phyloP scores from a whole-genome alignment of 2,113 vertebrate species.

The Nothobranchius furzeri region DNA sequence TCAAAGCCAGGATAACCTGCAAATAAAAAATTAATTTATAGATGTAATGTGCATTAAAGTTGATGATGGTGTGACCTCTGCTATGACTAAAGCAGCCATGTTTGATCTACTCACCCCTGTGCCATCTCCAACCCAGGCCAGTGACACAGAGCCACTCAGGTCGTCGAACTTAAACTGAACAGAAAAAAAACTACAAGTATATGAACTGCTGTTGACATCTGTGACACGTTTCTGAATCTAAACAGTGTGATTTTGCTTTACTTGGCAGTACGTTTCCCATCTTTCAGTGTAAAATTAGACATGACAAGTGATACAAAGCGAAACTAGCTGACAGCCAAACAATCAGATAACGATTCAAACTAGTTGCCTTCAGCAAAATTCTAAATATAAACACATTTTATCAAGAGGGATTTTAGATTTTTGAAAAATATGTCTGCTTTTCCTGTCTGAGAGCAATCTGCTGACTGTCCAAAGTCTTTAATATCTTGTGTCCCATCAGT shows the following conservation, averaged over 20 bases:
- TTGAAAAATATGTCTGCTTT: constrained; percentile 14
- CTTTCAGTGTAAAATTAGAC: not conserved
- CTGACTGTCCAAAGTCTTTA: constrained; percentile 2
- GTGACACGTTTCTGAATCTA: not conserved
- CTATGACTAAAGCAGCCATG: not conserved
- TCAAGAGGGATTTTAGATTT: not conserved
- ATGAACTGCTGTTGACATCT: not conserved
- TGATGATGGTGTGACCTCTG: not conserved
- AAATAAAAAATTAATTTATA: constrained; percentile 11
- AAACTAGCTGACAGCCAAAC: not conserved
- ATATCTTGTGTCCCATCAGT: constrained; percentile 1
- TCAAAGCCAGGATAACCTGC: constrained; percentile 90
- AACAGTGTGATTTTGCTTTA: constrained; percentile 10
- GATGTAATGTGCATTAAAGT: not conserved
- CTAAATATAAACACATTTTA: not conserved
- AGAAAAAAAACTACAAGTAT: not conserved
- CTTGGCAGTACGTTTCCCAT: not conserved
- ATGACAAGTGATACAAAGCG: not conserved
- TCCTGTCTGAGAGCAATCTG: not conserved
- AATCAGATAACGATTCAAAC: no score
- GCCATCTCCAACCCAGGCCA: constrained; percentile 93
- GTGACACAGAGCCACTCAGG: constrained; percentile 86
- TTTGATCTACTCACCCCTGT: constrained; percentile 85
- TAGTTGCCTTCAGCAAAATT: not conserved
- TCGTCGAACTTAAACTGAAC: constrained; percentile 83